Conservation (phyloP, 2,113 vertebrate genomes). For the Helogale parvula region DNA sequence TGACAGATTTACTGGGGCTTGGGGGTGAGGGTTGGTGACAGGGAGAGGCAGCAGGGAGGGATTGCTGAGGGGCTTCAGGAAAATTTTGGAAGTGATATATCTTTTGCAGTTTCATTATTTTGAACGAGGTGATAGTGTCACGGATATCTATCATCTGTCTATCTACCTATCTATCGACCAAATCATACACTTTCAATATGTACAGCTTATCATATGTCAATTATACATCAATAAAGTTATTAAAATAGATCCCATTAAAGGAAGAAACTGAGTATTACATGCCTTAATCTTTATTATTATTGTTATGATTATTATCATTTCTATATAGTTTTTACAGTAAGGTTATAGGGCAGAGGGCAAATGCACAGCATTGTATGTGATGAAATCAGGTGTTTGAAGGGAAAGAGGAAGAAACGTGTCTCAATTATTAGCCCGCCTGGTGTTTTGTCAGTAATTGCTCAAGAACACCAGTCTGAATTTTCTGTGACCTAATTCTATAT, state of each 20-base stretch:
- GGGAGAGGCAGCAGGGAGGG: not conserved
- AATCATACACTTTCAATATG: not conserved
- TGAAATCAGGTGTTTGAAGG: not conserved
- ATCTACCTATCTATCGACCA: not conserved
- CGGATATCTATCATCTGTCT: not conserved
- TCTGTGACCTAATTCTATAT: not conserved
- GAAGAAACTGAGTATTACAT: not conserved
- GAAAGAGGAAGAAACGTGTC: not conserved
- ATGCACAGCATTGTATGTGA: fast-evolving
- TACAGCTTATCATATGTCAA: not conserved
- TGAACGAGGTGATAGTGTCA: not conserved
- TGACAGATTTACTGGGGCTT: not conserved
- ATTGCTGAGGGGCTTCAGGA: not conserved
- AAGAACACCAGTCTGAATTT: not conserved
- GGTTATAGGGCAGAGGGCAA: not conserved
- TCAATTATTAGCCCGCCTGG: not conserved
- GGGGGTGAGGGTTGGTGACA: not conserved
- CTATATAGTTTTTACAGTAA: not conserved
- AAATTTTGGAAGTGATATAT: not conserved
- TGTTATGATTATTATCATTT: not conserved
- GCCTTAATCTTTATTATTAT: not conserved
- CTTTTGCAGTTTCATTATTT: not conserved
- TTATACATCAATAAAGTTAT: not conserved
- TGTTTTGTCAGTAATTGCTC: not conserved
- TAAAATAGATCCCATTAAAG: not conserved